These are phyloP conservation scores for Sebastes umbrosus DNA, from an alignment of 2,797 vertebrate genomes.

Conservation along the genomic window DNA sequence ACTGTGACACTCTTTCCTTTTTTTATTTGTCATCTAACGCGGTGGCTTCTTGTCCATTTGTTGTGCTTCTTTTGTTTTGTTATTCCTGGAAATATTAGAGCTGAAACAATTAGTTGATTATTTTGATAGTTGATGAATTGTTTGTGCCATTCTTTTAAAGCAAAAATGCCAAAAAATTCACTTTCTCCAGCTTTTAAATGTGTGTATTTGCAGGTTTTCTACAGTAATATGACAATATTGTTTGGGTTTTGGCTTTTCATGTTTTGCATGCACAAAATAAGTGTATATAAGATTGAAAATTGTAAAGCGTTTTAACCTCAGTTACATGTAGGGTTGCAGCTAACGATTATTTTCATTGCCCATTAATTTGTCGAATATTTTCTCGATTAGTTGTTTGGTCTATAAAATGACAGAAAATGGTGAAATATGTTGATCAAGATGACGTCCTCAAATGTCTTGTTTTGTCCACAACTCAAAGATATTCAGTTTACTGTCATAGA, in stretches of 20 bases:
- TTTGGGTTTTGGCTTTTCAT: too few species aligned
- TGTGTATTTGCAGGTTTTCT: not conserved
- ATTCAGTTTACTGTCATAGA: too few species aligned
- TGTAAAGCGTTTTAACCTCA: not conserved
- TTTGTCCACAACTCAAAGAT: too few species aligned
- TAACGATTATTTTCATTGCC: fast-evolving
- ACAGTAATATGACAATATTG: too few species aligned
- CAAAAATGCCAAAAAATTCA: not conserved
- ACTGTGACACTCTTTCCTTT: not conserved
- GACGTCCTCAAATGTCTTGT: too few species aligned
- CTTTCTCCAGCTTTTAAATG: not conserved
- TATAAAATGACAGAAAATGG: too few species aligned
- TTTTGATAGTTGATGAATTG: not conserved
- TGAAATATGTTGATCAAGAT: too few species aligned
- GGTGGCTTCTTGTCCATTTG: not conserved
- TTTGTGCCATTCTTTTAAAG: not conserved
- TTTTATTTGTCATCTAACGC: not conserved
- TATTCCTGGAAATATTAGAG: too few species aligned
- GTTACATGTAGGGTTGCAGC: fast-evolving
- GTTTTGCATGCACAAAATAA: not conserved
- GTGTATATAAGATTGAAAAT: fast-evolving
- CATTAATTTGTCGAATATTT: too few species aligned
- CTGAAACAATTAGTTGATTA: too few species aligned
- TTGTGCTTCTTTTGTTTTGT: not conserved
- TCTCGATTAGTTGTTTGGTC: too few species aligned